Conservation (phyloP, 2,888 invertebrate genomes). For the Acanthococcus lagerstroemiae region DNA sequence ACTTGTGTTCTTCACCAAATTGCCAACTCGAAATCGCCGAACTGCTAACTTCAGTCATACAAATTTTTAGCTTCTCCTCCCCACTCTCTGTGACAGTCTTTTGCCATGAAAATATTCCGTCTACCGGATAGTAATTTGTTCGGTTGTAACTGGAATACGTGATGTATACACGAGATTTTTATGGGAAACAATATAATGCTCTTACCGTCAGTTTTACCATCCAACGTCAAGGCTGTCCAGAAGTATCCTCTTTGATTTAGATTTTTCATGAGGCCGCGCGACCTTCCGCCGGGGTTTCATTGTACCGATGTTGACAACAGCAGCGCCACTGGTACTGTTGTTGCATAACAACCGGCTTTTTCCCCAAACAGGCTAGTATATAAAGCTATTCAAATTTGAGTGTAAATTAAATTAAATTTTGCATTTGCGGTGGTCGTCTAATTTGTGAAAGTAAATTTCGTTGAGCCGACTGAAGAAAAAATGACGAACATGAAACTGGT, state of each 20-base stretch:
- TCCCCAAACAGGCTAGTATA: background rate
- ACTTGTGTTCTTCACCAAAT: too few species aligned
- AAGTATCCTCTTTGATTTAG: background rate
- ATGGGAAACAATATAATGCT: too few species aligned
- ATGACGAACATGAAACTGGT: slow-evolving; percentile 1
- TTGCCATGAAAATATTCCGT: too few species aligned
- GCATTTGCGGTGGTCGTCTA: background rate
- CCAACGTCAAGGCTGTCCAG: background rate
- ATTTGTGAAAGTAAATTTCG: background rate
- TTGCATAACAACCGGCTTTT: slow-evolving; percentile 10
- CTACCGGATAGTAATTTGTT: too few species aligned
- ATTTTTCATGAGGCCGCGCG: background rate
- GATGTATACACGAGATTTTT: too few species aligned
- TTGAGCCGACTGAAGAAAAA: too few species aligned
- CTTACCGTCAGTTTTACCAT: background rate
- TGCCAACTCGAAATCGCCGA: too few species aligned
- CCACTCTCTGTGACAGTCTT: too few species aligned
- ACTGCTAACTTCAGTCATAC: too few species aligned
- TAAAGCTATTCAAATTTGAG: background rate
- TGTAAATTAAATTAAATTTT: background rate
- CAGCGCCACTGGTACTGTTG: background rate
- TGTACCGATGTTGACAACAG: background rate
- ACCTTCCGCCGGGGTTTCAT: background rate
- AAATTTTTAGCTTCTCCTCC: too few species aligned
- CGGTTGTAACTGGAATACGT: too few species aligned